Conservation (phyloP, 1,140 invertebrate genomes). For the Lycorma delicatula region DNA sequence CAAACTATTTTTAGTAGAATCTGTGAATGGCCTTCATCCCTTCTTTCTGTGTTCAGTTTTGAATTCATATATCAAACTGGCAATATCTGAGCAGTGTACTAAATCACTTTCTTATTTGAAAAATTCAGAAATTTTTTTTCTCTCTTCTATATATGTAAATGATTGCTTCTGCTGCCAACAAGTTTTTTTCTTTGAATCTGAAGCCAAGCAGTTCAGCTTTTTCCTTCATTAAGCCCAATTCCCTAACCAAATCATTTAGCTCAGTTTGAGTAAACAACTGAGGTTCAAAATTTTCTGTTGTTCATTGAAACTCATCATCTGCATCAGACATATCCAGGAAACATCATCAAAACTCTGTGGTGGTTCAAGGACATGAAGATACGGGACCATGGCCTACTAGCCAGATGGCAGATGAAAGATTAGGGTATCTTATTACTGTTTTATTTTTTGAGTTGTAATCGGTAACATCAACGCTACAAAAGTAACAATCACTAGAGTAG, state of each 20-base stretch:
- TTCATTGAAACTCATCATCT: not conserved
- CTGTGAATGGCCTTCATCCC: slow-evolving; percentile 20
- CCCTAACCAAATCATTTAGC: too few relatives aligned
- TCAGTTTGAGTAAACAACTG: too few relatives aligned
- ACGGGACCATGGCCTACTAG: not conserved
- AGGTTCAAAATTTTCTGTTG: not conserved
- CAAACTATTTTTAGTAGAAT: slow-evolving; percentile 34
- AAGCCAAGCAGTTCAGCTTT: too few relatives aligned
- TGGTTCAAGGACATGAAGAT: too few relatives aligned
- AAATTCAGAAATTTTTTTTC: too few relatives aligned
- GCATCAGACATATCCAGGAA: not conserved
- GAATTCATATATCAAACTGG: slow-evolving; percentile 13
- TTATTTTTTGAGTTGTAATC: not conserved
- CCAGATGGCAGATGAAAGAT: not conserved
- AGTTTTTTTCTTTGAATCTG: too few relatives aligned
- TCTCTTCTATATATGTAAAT: too few relatives aligned
- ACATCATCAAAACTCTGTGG: not conserved
- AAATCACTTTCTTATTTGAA: slow-evolving; percentile 8
- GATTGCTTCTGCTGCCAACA: too few relatives aligned
- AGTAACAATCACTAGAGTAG: not conserved
- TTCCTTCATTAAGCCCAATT: too few relatives aligned
- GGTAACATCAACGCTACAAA: not conserved
- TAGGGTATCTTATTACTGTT: not conserved
- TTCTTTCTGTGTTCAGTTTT: slow-evolving; percentile 7
- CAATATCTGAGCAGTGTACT: slow-evolving; percentile 20